A percentile compares a stretch with the other conserved stretches of the same genome.
Evolutionary conservation across 2,888 invertebrate genomes (phyloP).

Genomic region (Acronicta leporina): DNA sequence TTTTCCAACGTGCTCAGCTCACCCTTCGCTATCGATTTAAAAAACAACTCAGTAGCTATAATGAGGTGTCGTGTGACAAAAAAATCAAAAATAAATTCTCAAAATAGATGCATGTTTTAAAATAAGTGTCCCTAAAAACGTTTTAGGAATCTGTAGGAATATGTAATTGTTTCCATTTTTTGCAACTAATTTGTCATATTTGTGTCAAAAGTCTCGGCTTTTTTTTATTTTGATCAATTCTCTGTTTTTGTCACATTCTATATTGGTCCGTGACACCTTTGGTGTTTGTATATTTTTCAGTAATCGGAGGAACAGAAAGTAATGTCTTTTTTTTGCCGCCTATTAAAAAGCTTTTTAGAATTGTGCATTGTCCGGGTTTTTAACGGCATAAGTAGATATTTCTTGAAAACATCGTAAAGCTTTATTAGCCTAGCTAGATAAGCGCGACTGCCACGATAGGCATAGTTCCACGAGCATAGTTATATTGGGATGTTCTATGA

Average conservation of each 20-base stretch:
- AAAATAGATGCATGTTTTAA: constrained; percentile 46
- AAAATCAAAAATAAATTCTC: constrained; percentile 48
- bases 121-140: constrained; percentile 45
- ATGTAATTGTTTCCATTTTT: constrained; percentile 54
- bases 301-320: too few species aligned
- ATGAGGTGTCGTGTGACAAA: constrained; percentile 56
- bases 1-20: constrained; percentile 4
- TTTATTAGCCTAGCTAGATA: too few species aligned
- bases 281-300: too few species aligned
- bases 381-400: too few species aligned
- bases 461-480: too few species aligned
- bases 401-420: too few species aligned
- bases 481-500: too few species aligned
- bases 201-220: constrained; percentile 45
- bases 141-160: constrained; percentile 49
- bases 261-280: too few species aligned
- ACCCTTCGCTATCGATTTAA: constrained; percentile 49
- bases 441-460: too few species aligned
- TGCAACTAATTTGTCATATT: constrained; percentile 64
- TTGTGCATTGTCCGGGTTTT: too few species aligned
- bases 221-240: constrained; percentile 11
- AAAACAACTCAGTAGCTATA: constrained; percentile 52
- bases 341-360: too few species aligned
- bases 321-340: too few species aligned
- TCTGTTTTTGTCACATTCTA: not conserved